phyloP scores from a whole-genome alignment of 2,797 vertebrate species.

The Zalophus californianus region DNA sequence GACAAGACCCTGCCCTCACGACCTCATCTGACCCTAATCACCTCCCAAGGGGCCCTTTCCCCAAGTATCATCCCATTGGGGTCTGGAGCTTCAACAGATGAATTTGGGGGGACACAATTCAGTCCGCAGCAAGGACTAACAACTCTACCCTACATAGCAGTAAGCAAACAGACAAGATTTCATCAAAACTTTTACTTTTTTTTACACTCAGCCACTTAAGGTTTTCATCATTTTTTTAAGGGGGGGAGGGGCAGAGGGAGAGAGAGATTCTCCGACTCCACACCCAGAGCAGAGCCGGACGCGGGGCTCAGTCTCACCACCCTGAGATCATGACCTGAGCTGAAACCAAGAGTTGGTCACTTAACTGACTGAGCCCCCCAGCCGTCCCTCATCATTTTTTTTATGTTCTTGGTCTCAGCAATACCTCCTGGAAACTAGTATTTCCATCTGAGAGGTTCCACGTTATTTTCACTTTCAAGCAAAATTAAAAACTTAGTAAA shows the following conservation, averaged over 20 bases:
- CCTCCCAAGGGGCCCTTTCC: neutral
- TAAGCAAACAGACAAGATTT: accelerated
- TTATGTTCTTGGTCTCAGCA: neutral
- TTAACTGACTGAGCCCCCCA: neutral
- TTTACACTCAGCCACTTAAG: neutral
- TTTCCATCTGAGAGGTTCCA: neutral
- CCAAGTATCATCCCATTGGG: too few relatives aligned
- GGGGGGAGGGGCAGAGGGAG: neutral
- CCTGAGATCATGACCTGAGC: neutral
- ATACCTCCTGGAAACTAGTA: neutral
- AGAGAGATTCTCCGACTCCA: neutral
- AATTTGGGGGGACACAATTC: neutral
- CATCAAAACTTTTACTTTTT: neutral
- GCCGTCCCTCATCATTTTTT: neutral
- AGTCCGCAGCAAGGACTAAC: neutral
- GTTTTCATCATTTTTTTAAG: neutral
- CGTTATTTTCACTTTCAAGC: neutral
- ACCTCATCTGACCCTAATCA: neutral
- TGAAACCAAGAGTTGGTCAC: neutral
- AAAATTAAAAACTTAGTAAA: neutral
- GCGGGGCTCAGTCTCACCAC: neutral
- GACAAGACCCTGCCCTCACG: too few relatives aligned
- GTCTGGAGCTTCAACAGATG: accelerated
- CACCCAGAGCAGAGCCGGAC: neutral
- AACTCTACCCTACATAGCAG: accelerated